Conservation (phyloP, 2,888 invertebrate species). For the Nephrocerus scutellatus region DNA sequence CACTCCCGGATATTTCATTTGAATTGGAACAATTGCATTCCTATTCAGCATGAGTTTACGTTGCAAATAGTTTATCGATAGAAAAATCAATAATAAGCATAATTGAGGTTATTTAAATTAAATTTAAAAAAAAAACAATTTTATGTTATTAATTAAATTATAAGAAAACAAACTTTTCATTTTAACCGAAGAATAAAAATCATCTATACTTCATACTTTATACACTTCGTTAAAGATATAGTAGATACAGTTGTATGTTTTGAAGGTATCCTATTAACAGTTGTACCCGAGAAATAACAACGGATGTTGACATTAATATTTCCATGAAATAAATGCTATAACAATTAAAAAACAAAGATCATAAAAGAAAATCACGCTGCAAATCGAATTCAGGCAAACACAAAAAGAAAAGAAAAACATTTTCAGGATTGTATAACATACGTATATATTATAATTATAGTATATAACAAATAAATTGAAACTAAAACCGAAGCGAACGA, state of each 20-base stretch:
- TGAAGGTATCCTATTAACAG: no score
- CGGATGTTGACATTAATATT: constrained; percentile 31
- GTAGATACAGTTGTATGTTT: no score
- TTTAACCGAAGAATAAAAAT: no score
- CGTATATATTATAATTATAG: constrained; percentile 23
- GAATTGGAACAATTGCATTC: constrained; percentile 9
- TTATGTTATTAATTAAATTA: constrained; percentile 1
- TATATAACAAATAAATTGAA: constrained; percentile 4
- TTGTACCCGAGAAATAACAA: constrained; percentile 5
- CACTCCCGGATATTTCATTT: constrained; percentile 3
- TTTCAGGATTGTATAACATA: constrained; percentile 37
- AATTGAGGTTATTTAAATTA: constrained; percentile 1
- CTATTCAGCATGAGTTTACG: constrained; percentile 11
- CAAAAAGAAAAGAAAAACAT: constrained; percentile 22
- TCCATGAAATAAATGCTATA: constrained; percentile 25
- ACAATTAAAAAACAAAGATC: constrained; percentile 10
- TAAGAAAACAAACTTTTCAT: constrained; percentile 1
- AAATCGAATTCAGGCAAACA: constrained; percentile 27
- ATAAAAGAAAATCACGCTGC: constrained; percentile 17
- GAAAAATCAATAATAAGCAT: constrained; percentile 3
- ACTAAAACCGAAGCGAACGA: constrained; percentile 12
- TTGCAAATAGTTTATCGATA: no score
- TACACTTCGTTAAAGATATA: no score
- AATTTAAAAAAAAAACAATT: background rate
- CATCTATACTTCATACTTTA: no score